Conservation (phyloP, 2,113 vertebrate genomes). For the Nicator chloris region DNA sequence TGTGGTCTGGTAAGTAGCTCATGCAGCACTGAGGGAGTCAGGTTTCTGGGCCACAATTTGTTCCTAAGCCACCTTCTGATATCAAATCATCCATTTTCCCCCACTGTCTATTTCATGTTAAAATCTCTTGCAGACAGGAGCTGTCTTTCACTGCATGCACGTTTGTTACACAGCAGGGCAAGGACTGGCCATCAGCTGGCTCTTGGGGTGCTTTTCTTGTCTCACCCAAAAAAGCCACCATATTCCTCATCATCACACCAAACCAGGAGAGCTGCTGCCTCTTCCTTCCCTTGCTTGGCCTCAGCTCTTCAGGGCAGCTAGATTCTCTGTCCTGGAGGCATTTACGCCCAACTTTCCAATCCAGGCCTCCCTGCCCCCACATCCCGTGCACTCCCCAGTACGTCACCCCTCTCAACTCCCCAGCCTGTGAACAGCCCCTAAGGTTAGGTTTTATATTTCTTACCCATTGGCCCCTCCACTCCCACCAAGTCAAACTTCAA, state of each 20-base stretch:
- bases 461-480: slow-evolving; percentile 57
- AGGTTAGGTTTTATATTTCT: slow-evolving; percentile 60
- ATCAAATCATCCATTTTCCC: background rate
- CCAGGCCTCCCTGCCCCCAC: slow-evolving; percentile 21
- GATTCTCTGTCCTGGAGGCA: background rate
- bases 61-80: background rate
- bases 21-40: background rate
- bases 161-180: background rate
- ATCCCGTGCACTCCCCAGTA: background rate
- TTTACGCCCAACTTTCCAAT: background rate
- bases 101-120: background rate
- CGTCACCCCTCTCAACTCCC: background rate
- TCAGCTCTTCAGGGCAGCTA: background rate
- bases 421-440: slow-evolving; percentile 4
- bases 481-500: slow-evolving; percentile 66
- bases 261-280: background rate
- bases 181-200: background rate
- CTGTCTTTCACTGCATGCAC: background rate
- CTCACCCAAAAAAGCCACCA: background rate
- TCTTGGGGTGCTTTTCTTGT: background rate
- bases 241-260: background rate
- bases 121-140: background rate
- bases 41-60: background rate
- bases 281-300: background rate
- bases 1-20: background rate